A percentile compares a stretch with the other conserved stretches of the same genome.
Conservation (phyloP, 2,113 vertebrate species). For the Mola mola region DNA sequence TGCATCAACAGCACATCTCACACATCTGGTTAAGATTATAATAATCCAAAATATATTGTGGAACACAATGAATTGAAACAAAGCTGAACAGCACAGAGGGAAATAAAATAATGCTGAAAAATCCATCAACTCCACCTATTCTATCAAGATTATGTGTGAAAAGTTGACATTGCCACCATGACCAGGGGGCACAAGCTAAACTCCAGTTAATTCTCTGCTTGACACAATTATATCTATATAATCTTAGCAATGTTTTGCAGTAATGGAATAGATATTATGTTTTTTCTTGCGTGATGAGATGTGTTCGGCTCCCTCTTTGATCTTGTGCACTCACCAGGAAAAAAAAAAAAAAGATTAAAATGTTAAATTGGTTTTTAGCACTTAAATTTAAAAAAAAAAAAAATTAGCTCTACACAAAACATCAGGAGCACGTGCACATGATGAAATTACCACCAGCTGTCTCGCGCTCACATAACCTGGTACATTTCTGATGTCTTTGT, state of each 20-base stretch:
- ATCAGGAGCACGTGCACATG: slow-evolving; percentile 20
- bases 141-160: background rate
- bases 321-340: slow-evolving; percentile 73
- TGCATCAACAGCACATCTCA: background rate
- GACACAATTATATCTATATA: slow-evolving; percentile 67
- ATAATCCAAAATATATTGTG: background rate
- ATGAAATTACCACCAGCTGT: slow-evolving; percentile 39
- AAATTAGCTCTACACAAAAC: slow-evolving; percentile 63
- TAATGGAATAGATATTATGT: slow-evolving; percentile 68
- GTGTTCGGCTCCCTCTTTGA: slow-evolving; percentile 72
- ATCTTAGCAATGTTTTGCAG: slow-evolving; percentile 60
- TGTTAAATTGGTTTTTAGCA: slow-evolving; percentile 64
- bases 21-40: background rate
- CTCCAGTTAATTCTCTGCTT: slow-evolving; percentile 67
- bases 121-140: background rate
- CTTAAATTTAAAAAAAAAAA: slow-evolving; percentile 47
- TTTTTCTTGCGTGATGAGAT: slow-evolving; percentile 71
- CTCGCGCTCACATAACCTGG: slow-evolving; percentile 33
- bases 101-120: background rate
- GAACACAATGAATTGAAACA: background rate
- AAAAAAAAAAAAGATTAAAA: slow-evolving; percentile 74
- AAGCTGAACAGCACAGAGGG: background rate
- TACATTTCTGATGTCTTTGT: slow-evolving; percentile 49
- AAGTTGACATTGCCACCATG: slow-evolving; percentile 49
- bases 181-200: slow-evolving; percentile 62